Evolutionary conservation across 2,113 vertebrate genomes (phyloP).

Genomic region (Motacilla tschutschensis): DNA sequence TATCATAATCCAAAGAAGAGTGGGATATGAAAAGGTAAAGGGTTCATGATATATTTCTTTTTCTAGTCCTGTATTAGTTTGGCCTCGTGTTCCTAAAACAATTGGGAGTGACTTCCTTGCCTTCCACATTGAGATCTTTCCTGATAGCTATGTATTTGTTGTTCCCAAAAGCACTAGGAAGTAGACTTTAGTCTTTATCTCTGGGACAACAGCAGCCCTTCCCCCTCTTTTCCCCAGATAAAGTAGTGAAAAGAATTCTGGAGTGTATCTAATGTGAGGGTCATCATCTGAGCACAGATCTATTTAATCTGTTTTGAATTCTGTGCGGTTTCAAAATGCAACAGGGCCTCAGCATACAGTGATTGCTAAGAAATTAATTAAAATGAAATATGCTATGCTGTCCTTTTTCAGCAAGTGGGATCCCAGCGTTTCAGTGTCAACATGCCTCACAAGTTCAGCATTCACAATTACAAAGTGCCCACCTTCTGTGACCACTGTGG

Average conservation of each 20-base stretch:
- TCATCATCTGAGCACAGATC: not conserved
- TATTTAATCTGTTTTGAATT: not conserved
- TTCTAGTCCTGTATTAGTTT: not conserved
- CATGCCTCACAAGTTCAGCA: slow-evolving; percentile 98
- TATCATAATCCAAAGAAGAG: not conserved
- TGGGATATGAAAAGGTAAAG: not conserved
- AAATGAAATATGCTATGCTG: slow-evolving; percentile 1
- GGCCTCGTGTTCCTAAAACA: slow-evolving; percentile 4
- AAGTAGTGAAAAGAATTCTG: not conserved
- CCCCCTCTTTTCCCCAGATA: not conserved
- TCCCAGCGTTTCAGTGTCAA: slow-evolving; percentile 98
- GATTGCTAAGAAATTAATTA: not conserved
- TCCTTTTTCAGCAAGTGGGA: slow-evolving; percentile 84
- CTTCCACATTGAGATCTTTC: slow-evolving; percentile 29
- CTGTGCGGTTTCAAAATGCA: not conserved
- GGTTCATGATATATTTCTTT: not conserved
- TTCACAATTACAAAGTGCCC: slow-evolving; percentile 98
- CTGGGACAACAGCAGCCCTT: slow-evolving; percentile 12
- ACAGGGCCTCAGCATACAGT: not conserved
- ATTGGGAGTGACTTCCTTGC: slow-evolving; percentile 57
- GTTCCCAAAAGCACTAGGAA: not conserved
- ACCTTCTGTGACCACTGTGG: slow-evolving; percentile 99
- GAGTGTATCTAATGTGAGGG: not conserved
- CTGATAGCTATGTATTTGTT: slow-evolving; percentile 40
- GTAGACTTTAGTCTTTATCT: slow-evolving; percentile 4